Evolutionary conservation across 2,797 vertebrate genomes (phyloP).

Genomic region (Lagorchestes hirsutus): DNA sequence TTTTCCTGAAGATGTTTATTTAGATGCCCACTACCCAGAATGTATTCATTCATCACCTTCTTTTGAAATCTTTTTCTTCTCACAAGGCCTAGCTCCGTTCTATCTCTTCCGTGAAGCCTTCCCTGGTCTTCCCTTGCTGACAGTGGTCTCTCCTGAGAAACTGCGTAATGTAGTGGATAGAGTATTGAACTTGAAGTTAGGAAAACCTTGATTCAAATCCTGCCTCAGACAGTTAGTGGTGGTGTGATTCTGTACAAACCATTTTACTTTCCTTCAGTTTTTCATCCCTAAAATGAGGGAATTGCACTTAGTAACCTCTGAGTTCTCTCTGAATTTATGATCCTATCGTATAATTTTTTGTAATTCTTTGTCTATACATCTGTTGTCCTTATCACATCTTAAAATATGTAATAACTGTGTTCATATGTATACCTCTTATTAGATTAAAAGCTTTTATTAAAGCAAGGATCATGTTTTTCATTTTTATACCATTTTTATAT

Average conservation of each 20-base stretch:
- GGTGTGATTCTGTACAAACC: background rate
- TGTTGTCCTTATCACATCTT: background rate
- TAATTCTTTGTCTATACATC: background rate
- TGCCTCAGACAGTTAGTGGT: background rate
- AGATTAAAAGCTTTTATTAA: background rate
- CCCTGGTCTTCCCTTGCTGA: background rate
- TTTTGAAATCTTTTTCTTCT: background rate
- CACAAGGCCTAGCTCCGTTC: background rate
- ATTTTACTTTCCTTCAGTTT: background rate
- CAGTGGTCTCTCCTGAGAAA: background rate
- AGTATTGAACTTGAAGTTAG: background rate
- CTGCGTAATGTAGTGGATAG: background rate
- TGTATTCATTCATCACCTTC: background rate
- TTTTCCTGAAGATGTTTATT: background rate
- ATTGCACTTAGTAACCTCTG: background rate
- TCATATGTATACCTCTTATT: background rate
- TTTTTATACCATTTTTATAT: background rate
- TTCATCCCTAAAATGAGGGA: background rate
- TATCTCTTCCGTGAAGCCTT: background rate
- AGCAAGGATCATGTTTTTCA: background rate
- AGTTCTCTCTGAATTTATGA: background rate
- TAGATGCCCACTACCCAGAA: background rate
- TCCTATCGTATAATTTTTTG: background rate
- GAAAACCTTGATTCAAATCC: background rate
- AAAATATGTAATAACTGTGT: background rate